Conservation (phyloP, 2,888 invertebrate genomes). For the Anodontia alba region DNA sequence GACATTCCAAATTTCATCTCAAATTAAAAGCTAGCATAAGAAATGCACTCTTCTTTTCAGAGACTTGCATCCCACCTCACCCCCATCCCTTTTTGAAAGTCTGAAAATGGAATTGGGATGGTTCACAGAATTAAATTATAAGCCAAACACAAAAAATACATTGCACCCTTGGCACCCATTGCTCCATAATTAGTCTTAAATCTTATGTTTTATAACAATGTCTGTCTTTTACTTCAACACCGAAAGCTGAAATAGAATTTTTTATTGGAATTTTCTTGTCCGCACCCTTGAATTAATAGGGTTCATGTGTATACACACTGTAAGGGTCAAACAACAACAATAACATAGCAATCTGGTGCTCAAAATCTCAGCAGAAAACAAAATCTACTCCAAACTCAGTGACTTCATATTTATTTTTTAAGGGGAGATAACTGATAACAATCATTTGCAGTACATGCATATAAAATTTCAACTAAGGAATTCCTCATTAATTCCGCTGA, state of each 20-base stretch:
- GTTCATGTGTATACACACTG: not conserved
- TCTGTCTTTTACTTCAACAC: not conserved
- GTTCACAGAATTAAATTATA: constrained; percentile 15
- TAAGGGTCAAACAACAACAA: constrained; percentile 1
- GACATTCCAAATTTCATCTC: no score
- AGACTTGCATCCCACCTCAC: no score
- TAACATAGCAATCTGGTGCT: not conserved
- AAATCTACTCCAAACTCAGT: no score
- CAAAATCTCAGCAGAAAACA: not conserved
- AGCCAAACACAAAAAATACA: constrained; percentile 17
- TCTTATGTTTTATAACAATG: not conserved
- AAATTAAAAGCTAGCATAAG: no score
- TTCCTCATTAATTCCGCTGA: no score
- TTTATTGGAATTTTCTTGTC: not conserved
- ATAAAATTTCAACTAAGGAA: no score
- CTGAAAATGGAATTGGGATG: no score
- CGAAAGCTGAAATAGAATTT: not conserved
- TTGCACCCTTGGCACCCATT: constrained; percentile 18
- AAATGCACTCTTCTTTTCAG: no score
- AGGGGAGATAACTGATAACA: no score
- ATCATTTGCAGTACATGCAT: no score
- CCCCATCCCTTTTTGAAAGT: no score
- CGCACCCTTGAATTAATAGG: constrained; percentile 11
- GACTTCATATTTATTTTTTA: no score
- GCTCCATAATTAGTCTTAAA: not conserved